Percentiles rank a stretch among this genome's conserved stretches.
phyloP scores from a whole-genome alignment of 2,888 invertebrate species.

The Periphyllus acericola region DNA sequence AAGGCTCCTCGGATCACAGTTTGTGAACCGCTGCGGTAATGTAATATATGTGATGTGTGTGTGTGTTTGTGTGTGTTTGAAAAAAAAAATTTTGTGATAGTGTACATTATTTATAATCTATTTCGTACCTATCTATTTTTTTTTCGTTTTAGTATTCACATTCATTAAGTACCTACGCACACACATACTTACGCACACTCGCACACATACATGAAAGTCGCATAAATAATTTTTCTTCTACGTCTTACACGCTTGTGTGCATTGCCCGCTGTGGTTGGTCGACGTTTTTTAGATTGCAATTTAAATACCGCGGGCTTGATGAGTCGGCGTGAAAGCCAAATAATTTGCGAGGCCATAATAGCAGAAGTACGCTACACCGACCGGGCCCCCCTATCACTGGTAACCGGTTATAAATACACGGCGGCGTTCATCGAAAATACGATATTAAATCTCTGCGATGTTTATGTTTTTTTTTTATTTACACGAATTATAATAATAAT shows the following conservation, averaged over 20 bases:
- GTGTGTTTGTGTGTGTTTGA: no score
- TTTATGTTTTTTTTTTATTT: background rate
- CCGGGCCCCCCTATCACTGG: background rate
- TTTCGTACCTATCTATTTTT: background rate
- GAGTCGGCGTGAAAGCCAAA: slow-evolving; percentile 43
- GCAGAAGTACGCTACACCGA: background rate
- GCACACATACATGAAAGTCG: no score
- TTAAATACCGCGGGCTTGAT: slow-evolving; percentile 21
- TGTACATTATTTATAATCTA: background rate
- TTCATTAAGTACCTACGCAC: background rate
- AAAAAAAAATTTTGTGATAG: no score
- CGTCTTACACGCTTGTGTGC: background rate
- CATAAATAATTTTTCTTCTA: background rate
- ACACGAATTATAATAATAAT: no score
- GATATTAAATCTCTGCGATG: slow-evolving; percentile 10
- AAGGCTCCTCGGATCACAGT: no score
- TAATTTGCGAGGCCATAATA: slow-evolving; percentile 31
- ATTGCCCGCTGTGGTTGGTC: background rate
- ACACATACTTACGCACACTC: background rate
- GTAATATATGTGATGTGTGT: no score
- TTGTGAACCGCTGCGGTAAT: no score
- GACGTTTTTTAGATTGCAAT: slow-evolving; percentile 30
- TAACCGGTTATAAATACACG: slow-evolving; percentile 29
- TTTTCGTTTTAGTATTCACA: background rate
- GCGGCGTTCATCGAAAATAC: slow-evolving; percentile 2